These are phyloP conservation scores for Pachyramphus minor DNA, from an alignment of 2,113 vertebrate species.

Conservation along the genomic window DNA sequence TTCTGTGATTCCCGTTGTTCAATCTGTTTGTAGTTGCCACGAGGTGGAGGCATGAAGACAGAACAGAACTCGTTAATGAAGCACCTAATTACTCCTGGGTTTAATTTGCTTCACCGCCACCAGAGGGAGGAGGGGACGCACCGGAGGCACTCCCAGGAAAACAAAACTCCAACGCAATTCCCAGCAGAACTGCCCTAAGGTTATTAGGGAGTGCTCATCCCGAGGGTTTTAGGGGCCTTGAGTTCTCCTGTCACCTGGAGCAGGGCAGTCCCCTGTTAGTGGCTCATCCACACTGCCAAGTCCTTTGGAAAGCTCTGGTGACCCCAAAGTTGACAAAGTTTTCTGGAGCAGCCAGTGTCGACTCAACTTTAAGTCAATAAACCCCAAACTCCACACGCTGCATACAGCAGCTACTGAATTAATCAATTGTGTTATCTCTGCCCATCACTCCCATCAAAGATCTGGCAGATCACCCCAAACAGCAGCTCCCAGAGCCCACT, in stretches of 20 bases:
- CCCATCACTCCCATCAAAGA: rapidly evolving
- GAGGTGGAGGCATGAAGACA: background rate
- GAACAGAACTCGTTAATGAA: background rate
- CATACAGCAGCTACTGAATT: rapidly evolving
- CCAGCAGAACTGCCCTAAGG: background rate
- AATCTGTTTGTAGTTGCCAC: background rate
- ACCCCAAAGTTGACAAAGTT: background rate
- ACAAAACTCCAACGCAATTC: background rate
- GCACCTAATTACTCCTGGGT: background rate
- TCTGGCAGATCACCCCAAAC: too few species aligned
- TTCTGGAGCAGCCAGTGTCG: background rate
- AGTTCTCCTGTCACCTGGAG: background rate
- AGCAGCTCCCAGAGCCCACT: background rate
- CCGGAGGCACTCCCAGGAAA: background rate
- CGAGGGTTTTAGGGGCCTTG: background rate
- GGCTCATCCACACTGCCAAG: background rate
- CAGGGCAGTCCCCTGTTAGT: background rate
- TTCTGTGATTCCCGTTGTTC: background rate
- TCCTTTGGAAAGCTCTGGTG: background rate
- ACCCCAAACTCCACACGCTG: background rate
- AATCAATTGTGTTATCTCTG: background rate
- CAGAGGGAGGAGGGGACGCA: background rate
- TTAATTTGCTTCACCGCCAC: background rate
- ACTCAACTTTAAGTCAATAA: background rate
- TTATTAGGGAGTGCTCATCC: background rate